Conservation (phyloP, 1,140 invertebrate species). For the Trachymyrmex septentrionalis region DNA sequence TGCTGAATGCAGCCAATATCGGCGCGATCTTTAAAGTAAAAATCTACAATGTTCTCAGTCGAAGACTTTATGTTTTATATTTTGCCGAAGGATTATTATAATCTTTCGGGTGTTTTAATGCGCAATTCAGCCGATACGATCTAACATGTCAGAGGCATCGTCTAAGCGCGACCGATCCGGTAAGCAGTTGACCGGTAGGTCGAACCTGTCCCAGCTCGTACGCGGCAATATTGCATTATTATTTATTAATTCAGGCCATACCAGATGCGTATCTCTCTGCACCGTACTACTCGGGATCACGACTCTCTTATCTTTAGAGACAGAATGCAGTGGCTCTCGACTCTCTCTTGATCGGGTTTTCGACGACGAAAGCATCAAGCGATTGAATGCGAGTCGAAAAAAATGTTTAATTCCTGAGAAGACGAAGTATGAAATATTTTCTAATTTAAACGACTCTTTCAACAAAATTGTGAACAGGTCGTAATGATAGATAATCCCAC, state of each 20-base stretch:
- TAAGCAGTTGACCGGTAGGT: constrained; percentile 76
- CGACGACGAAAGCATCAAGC: not conserved
- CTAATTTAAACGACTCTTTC: not conserved
- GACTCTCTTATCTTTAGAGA: constrained; percentile 83
- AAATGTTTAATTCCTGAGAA: not conserved
- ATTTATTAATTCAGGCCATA: constrained; percentile 86
- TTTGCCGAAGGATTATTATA: not conserved
- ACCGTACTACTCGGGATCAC: constrained; percentile 80
- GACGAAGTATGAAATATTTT: not conserved
- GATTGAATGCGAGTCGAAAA: not conserved
- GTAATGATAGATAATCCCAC: not conserved
- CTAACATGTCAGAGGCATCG: constrained; percentile 13
- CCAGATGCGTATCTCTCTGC: constrained; percentile 82
- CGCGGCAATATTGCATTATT: constrained; percentile 85
- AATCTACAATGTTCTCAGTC: not conserved
- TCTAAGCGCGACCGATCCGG: constrained; percentile 43
- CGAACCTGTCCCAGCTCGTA: constrained; percentile 70
- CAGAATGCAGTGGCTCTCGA: constrained; percentile 75
- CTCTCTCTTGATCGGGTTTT: constrained; percentile 48
- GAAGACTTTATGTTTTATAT: not conserved
- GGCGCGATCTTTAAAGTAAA: not conserved
- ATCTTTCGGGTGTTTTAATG: not conserved
- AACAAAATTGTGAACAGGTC: not conserved
- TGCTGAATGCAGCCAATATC: too few relatives aligned
- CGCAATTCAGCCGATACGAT: constrained; percentile 11